These are phyloP conservation scores for Mormyrops boulengeri DNA, from an alignment of 2,797 vertebrate species.

Conservation along the genomic window DNA sequence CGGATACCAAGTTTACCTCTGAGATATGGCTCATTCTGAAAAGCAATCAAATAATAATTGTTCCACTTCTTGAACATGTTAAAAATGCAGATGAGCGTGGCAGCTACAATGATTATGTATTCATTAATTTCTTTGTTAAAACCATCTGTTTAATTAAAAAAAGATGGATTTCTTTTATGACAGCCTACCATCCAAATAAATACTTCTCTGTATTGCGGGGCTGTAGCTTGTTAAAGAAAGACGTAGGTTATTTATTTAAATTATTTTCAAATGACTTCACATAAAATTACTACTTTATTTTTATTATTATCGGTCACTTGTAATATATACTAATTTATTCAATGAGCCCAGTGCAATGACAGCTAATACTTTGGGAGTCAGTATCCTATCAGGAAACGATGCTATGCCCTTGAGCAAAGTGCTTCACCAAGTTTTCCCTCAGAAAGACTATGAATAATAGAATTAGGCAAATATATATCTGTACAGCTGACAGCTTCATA, in stretches of 20 bases:
- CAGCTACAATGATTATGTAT: conserved; percentile 60
- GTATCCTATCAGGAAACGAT: conserved; percentile 49
- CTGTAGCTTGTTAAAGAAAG: conserved; percentile 39
- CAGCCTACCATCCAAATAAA: conserved; percentile 35
- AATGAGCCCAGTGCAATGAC: conserved; percentile 36
- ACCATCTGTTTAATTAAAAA: conserved; percentile 64
- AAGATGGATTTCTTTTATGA: conserved; percentile 34
- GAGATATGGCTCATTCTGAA: conserved; percentile 61
- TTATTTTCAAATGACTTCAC: conserved; percentile 21
- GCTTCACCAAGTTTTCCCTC: conserved; percentile 40
- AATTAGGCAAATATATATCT: background rate
- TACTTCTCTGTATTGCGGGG: conserved; percentile 25
- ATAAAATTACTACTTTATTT: conserved; percentile 26
- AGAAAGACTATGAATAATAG: background rate
- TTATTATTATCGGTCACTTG: conserved; percentile 23
- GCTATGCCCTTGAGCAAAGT: conserved; percentile 56
- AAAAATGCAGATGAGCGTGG: conserved; percentile 55
- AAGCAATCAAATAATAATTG: conserved; percentile 69
- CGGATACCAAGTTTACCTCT: conserved; percentile 58
- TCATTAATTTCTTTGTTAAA: conserved; percentile 64
- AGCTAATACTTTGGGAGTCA: conserved; percentile 27
- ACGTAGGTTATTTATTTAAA: conserved; percentile 34
- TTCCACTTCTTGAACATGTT: conserved; percentile 61
- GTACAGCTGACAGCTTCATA: background rate
- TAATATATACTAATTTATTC: conserved; percentile 39